Base-by-base conservation (phyloP, 2,113 vertebrate species). In the Rhipidura dahli region DNA sequence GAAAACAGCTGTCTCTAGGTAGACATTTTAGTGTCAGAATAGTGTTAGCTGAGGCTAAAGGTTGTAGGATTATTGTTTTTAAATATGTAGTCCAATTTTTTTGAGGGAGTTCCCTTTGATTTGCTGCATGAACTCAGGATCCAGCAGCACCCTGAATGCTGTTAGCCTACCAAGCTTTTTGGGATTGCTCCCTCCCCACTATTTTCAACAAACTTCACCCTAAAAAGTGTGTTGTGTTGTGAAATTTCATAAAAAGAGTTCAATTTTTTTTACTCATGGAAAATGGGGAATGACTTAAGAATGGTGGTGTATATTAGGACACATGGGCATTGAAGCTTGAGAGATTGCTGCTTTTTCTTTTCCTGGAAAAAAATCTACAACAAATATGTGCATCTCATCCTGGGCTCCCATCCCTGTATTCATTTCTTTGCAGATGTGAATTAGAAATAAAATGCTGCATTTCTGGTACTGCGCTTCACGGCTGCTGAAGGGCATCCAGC, bases 51-150 rank as follows among this genome's bases (percentile, higher is more conserved):
- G 51, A 92, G 73, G 76, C 56, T 95, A 86, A 94, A 96, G 61
- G 81, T 85, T 71, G 35, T 63, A 90, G 83, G 49, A 42, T 26
- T 51, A 37, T 26, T 65, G 30, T 59, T 65, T 93, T 79, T 19
- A 47, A 96, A 89, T 71, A 61, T 0, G 3, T 57, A 94, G 44
- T 70, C 49, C 79, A 94, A 18, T 83, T 84, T 91, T 75, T 90
- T 83, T 91, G 88, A 92, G 96, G 90, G 92, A 96, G 86, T 89
- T 97, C 87, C 94, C 91, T 96, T 94, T 88, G 94, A 88, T 89
- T 96, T 96, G 95, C 89, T 97, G 80, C 73, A 75, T 76, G 63
- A 95, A 92, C 94, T 83, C 60, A 91, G 89, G 60, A 65, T 84
- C 71, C 56, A 96, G 92, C 96, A 96, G 93, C 2, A 20, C 85